Evolutionary conservation across 2,113 vertebrate species (phyloP).

Genomic region (Poecilia latipinna): DNA sequence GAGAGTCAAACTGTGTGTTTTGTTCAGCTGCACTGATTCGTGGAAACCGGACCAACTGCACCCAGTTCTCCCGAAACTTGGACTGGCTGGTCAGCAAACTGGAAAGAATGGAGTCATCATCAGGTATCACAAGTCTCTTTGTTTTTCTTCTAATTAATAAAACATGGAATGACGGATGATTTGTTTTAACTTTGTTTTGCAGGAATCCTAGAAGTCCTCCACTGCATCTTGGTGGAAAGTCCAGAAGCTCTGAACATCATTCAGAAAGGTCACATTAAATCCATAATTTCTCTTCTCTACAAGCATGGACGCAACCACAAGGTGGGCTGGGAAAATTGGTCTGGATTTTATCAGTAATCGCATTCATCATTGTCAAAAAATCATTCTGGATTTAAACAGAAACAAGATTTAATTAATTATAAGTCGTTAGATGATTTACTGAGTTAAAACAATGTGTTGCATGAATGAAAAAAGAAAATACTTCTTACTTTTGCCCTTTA

Average conservation of each 20-base stretch:
- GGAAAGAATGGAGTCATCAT: conserved; percentile 95
- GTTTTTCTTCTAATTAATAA: neutral
- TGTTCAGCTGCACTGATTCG: conserved; percentile 90
- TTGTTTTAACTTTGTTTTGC: neutral
- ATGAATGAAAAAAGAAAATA: neutral
- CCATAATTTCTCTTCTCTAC: conserved; percentile 94
- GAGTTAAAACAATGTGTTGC: neutral
- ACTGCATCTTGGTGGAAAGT: conserved; percentile 94
- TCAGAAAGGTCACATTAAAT: conserved; percentile 92
- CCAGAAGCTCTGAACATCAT: conserved; percentile 97
- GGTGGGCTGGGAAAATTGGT: conserved; percentile 73
- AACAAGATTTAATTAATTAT: too few relatives aligned
- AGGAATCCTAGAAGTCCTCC: conserved; percentile 96
- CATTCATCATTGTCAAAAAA: neutral
- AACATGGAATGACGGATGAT: neutral
- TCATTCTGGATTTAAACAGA: neutral
- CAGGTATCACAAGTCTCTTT: conserved; percentile 81
- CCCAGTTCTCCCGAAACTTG: conserved; percentile 94
- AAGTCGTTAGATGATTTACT: neutral
- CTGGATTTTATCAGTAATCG: neutral
- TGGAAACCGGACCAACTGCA: conserved; percentile 95
- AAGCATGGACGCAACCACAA: conserved; percentile 97
- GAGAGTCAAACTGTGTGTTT: conserved; percentile 9
- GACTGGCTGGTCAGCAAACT: conserved; percentile 98
- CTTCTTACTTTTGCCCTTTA: conserved; percentile 47